Evolutionary conservation across 2,113 vertebrate species (phyloP), one percentile per base, ranked within the genome.

Genomic region (Mesembrinibis cayennensis): DNA sequence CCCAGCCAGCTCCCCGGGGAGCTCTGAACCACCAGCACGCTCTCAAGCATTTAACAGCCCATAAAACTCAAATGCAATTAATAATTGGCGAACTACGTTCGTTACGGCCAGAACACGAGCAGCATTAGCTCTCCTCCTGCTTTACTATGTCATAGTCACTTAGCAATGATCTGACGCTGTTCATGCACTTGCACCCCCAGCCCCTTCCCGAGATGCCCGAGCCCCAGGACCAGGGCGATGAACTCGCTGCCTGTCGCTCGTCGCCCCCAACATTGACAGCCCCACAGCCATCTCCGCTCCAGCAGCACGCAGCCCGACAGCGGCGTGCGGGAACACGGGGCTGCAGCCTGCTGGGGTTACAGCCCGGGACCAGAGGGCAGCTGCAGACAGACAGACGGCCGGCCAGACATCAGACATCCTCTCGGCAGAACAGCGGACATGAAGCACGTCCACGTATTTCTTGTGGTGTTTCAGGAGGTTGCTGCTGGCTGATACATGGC

Each of bases 371-470:
- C 11, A 19, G n/a, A 9, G 5, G 9, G 5, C 55, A 27, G 40
- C 38, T 38, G 12, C 12, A 12, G 40, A 40, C 40, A 12, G 40
- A 42, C 40, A 12, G 40, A 42, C 40, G 40, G 40, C 40, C 40
- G n/a, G n/a, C n/a, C n/a, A n/a, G n/a, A n/a, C n/a, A n/a, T 3
- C 1, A 16, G 56, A 3, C 22, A 11, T 0, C 30, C 15, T 20
- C 12, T 2, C 19, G 1, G 5, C 47, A 30, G 25, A 9, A 21
- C 13, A 5, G 36, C 4, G 34, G 40, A 6, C 5, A 2, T 0
- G 6, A 12, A 38, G 45, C 52, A 19, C 40, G 3, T 2, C 59
- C 30, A 1, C 12, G 0, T 1, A 0, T 2, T 4, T 2, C 42
- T 18, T 9, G 0, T 2, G 5, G 23, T 4, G 59, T 2, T 23